Evolutionary conservation across 2,113 vertebrate species (phyloP).

Genomic region (Oryzias curvinotus): DNA sequence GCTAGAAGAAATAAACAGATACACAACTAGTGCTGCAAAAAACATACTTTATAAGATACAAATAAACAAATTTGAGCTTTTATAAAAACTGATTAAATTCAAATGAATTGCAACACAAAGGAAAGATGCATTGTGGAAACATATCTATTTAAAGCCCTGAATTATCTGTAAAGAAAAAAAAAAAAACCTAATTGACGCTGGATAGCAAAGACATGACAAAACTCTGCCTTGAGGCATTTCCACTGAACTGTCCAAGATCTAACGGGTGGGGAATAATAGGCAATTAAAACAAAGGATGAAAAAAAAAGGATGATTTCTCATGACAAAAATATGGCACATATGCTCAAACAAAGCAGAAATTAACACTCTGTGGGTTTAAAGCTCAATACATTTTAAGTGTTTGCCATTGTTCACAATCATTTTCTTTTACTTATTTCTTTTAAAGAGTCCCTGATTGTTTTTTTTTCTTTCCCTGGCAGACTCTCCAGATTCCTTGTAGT

Average conservation of each 20-base stretch:
- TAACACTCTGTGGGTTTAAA: neutral
- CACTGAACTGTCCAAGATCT: slow-evolving; percentile 25
- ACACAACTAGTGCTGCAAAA: neutral
- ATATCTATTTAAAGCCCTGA: slow-evolving; percentile 7
- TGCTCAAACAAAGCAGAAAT: slow-evolving; percentile 15
- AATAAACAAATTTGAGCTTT: neutral
- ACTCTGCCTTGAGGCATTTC: slow-evolving; percentile 23
- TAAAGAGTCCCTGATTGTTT: slow-evolving; percentile 15
- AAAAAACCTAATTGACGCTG: slow-evolving; percentile 23
- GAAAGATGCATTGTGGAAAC: neutral
- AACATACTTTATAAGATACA: neutral
- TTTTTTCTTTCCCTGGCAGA: slow-evolving; percentile 1
- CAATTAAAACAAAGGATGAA: slow-evolving; percentile 37
- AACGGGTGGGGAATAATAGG: slow-evolving; percentile 19
- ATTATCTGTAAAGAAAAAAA: slow-evolving; percentile 16
- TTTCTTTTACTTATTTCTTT: slow-evolving; percentile 4
- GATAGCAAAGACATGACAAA: slow-evolving; percentile 20
- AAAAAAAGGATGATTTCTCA: slow-evolving; percentile 3
- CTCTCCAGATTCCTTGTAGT: slow-evolving; percentile 25
- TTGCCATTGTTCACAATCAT: neutral
- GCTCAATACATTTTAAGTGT: neutral
- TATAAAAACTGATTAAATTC: slow-evolving; percentile 17
- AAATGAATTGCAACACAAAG: slow-evolving; percentile 1
- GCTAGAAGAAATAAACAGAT: slow-evolving; percentile 10
- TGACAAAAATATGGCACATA: slow-evolving; percentile 16